phyloP scores from a whole-genome alignment of 1,140 invertebrate species.

The Psix sp. region DNA sequence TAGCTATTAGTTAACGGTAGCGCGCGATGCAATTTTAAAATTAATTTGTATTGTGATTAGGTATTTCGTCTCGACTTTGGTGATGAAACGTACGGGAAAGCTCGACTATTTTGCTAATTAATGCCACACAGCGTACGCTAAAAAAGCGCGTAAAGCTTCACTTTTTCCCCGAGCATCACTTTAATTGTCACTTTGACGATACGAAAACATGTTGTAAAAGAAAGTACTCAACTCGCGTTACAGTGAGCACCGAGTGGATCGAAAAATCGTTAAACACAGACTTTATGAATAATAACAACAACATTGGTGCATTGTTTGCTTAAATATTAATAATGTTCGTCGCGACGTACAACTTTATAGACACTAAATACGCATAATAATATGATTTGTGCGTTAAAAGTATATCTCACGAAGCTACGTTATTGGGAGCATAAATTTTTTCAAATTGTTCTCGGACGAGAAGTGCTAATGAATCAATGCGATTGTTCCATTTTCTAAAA shows the following conservation, averaged over 20 bases:
- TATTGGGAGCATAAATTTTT: constrained; percentile 29
- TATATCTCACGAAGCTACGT: constrained; percentile 22
- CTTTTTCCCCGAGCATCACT: constrained; percentile 28
- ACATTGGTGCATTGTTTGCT: constrained; percentile 40
- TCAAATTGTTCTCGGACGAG: constrained; percentile 6
- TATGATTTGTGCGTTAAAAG: constrained; percentile 34
- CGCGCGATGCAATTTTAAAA: constrained; percentile 44
- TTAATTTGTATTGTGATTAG: constrained; percentile 48
- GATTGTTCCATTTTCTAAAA: too few relatives aligned
- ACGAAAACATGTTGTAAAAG: constrained; percentile 50
- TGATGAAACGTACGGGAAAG: constrained; percentile 22
- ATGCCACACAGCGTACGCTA: constrained; percentile 20
- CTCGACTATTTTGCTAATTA: constrained; percentile 43
- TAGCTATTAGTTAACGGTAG: constrained; percentile 38
- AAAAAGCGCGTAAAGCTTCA: constrained; percentile 36
- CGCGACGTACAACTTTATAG: constrained; percentile 50
- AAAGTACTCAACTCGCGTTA: constrained; percentile 53
- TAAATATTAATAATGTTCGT: constrained; percentile 52
- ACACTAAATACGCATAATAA: constrained; percentile 40
- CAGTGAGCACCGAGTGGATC: constrained; percentile 36
- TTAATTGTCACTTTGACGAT: constrained; percentile 57
- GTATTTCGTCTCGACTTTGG: constrained; percentile 12
- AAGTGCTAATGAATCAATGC: constrained; percentile 18
- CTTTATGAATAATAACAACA: constrained; percentile 57
- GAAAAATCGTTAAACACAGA: constrained; percentile 50